A percentile compares a stretch with the other conserved stretches of the same genome.
These are phyloP conservation scores for Syngnathus typhle DNA, from an alignment of 2,113 vertebrate genomes.

Conservation along the genomic window DNA sequence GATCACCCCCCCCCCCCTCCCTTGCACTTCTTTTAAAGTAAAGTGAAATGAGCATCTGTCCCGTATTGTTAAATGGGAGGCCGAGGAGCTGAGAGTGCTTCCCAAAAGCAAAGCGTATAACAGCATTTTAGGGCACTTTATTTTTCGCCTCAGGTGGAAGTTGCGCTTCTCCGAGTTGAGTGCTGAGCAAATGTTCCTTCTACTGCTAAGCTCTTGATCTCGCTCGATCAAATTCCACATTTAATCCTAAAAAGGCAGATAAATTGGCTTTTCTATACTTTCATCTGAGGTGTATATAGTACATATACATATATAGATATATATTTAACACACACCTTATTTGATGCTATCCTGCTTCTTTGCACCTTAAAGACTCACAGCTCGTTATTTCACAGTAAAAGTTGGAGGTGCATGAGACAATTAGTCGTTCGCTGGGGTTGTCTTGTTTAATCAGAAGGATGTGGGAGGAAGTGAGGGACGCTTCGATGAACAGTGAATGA, in stretches of 20 bases:
- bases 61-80: conserved; percentile 30
- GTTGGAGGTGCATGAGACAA: conserved; percentile 42
- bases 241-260: conserved; percentile 9
- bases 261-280: conserved; percentile 7
- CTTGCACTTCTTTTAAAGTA: conserved; percentile 20
- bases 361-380: conserved; percentile 30
- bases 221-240: neutral
- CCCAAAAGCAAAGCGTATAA: conserved; percentile 43
- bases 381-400: conserved; percentile 43
- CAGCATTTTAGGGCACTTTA: conserved; percentile 25
- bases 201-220: conserved; percentile 10
- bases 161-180: conserved; percentile 26
- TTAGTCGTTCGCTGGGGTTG: conserved; percentile 36
- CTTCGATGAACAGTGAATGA: conserved; percentile 34
- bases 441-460: conserved; percentile 30
- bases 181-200: conserved; percentile 19
- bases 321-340: conserved; percentile 10
- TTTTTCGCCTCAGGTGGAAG: conserved; percentile 12
- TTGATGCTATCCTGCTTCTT: conserved; percentile 38
- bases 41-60: conserved; percentile 39
- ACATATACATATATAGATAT: neutral
- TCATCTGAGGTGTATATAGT: conserved; percentile 6
- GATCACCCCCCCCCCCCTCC: neutral
- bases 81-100: conserved; percentile 24
- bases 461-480: neutral